Base-by-base conservation (phyloP, 2,797 vertebrate genomes). In the Enteromius trimaculatus region DNA sequence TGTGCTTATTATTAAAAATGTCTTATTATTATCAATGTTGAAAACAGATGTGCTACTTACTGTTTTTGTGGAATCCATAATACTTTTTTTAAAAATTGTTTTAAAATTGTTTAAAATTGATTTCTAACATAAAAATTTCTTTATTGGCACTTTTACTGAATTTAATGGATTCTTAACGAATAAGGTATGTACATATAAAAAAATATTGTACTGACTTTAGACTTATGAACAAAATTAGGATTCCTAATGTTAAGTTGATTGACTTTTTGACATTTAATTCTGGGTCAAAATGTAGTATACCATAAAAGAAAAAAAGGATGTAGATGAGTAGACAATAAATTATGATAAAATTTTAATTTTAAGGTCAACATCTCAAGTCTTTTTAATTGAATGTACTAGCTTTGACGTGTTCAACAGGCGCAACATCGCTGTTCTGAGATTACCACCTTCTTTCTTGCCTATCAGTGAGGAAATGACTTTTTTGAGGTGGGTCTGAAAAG, bases 401-500 rank as follows among this genome's bases (percentile, higher is more conserved):
- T 76, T 58, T 76, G 31, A 39, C 3, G 29, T 4, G 1, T 77
- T 77, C 55, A 13, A 62, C 55, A 77, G 75, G 55, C 17, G 0
- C 7, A 17, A 62, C 75, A 62, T 44, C 58, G 62, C 75, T 77
- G 75, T 62, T 58, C 39, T 44, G 14, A 77, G 23, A 62, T 8
- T 60, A 37, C 9, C 53, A 21, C 42, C 75, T 62, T 44, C 51
- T 58, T 76, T 76, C 53, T 58, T 26, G 31, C 39, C 23, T 58
- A 31, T 77, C 75, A 21, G 39, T 64, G 39, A 77, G 23, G n/a
- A 62, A 77, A 77, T 62, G 1, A 23, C n/a, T 77, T 62, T 65
- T 64, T 66, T 65, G 19, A 78, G 29, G 26, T 26, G 29, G 75
- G 55, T 62, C 75, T 49, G 31, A 58, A 70, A 80, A 70, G 47